Conservation (phyloP, 2,797 vertebrate species). For the Poeciliopsis presidionis region DNA sequence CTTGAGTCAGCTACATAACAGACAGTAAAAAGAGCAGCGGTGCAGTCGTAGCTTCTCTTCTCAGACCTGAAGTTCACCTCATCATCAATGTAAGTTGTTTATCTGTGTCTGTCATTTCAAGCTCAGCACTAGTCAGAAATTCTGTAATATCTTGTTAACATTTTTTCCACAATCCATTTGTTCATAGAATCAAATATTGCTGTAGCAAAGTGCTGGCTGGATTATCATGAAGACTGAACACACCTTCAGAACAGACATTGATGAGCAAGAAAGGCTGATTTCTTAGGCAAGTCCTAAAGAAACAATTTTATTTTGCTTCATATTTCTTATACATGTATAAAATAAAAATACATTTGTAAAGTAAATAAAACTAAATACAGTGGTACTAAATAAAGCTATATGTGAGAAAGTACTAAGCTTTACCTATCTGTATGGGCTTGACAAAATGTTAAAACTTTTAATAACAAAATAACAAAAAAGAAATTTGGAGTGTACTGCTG, state of each 20-base stretch:
- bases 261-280: background rate
- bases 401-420: background rate
- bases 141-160: background rate
- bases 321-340: background rate
- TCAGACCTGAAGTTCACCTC: background rate
- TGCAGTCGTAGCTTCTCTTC: background rate
- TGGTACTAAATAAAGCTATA: background rate
- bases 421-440: background rate
- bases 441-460: conserved; percentile 1
- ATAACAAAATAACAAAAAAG: background rate
- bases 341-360: background rate
- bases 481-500: conserved; percentile 24
- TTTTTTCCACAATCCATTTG: background rate
- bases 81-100: background rate
- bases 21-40: background rate
- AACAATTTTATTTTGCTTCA: background rate
- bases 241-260: background rate
- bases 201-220: background rate
- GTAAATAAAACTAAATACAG: background rate
- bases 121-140: background rate
- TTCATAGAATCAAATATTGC: background rate
- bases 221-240: too few relatives aligned
- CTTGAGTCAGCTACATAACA: background rate
- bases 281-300: background rate
- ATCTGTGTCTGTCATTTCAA: background rate